phyloP scores from a whole-genome alignment of 2,888 invertebrate species.

The Trichopoda pennipes region DNA sequence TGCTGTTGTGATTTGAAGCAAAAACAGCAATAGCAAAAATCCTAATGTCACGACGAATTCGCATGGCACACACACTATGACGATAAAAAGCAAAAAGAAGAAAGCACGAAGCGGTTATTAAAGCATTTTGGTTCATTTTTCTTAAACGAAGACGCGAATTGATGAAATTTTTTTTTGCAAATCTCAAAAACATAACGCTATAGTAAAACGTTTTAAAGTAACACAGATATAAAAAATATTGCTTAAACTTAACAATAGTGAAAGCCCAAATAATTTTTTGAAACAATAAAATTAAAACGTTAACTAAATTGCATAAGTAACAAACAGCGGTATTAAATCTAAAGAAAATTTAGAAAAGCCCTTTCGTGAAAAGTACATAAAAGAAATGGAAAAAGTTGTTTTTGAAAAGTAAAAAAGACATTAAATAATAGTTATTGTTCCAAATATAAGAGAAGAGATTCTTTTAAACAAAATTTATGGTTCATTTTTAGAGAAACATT shows the following conservation, averaged over 20 bases:
- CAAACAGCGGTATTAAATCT: slow-evolving; percentile 43
- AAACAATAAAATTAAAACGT: slow-evolving; percentile 51
- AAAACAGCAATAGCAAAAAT: slow-evolving; percentile 7
- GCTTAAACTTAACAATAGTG: slow-evolving; percentile 19
- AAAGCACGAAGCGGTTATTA: slow-evolving; percentile 65
- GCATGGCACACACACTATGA: slow-evolving; percentile 31
- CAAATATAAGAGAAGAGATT: slow-evolving; percentile 20
- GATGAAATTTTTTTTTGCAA: slow-evolving; percentile 51
- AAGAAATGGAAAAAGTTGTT: slow-evolving; percentile 18
- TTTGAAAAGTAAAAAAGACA: slow-evolving; percentile 6
- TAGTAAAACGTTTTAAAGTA: slow-evolving; percentile 46
- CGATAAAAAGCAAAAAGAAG: slow-evolving; percentile 52
- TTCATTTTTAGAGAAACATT: slow-evolving; percentile 38
- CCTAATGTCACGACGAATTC: slow-evolving; percentile 57
- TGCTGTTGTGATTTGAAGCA: not conserved
- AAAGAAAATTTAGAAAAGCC: slow-evolving; percentile 13
- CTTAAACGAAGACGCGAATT: slow-evolving; percentile 66
- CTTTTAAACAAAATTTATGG: slow-evolving; percentile 27
- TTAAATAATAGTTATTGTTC: not conserved
- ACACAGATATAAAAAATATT: slow-evolving; percentile 19
- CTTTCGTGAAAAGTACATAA: slow-evolving; percentile 29
- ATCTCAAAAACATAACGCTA: slow-evolving; percentile 46
- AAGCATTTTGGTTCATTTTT: slow-evolving; percentile 68
- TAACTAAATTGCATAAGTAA: slow-evolving; percentile 67
- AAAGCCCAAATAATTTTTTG: slow-evolving; percentile 46